Base-by-base conservation (phyloP, 2,797 vertebrate genomes). In the Anomalospiza imberbis region DNA sequence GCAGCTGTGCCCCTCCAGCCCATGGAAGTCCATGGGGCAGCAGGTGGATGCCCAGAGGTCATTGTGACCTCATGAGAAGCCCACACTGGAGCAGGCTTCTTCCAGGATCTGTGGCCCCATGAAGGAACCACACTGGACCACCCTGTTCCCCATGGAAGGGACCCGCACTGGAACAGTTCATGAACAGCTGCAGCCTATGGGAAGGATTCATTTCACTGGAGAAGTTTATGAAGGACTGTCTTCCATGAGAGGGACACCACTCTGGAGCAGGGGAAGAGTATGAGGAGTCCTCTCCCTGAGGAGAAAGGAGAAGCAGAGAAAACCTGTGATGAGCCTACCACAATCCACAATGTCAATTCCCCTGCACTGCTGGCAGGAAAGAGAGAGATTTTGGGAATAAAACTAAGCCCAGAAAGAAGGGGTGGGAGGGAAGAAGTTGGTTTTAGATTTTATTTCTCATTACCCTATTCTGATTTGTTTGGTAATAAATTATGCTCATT, bases 371-470 rank as follows among this genome's bases (percentile, higher is more conserved):
- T 74, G 17, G 10, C 25, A 32, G 36, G 20, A 54, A 67, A 50
- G 20, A 67, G 6, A 26, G 20, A 61, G 36, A 17, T 55, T 55
- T 55, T 7, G 20, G 42, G 14, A 40, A 38, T 44, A n/a, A 38
- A 48, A 48, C 13, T 48, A 42, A 62, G 29, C 12, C 14, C 5
- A 44, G 29, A 38, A 45, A 62, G 24, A 44, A 54, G 7, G 8
- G 6, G 15, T 1, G 6, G 29, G n/a, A 12, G 3, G 4, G 14
- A 8, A 6, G 5, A 50, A 61, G 12, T 5, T 44, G 3, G 9
- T 55, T 50, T 61, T 38, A n/a, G 32, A 34, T 75, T 81, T 55
- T 62, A 32, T 62, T 89, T 63, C 50, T 71, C 29, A 45, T 45
- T 45, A 31, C 14, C 9, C 20, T 70, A 17, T 14, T 70, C 29